These are phyloP conservation scores for Ptilorrhoa leucosticta DNA, from an alignment of 2,113 vertebrate species.

Conservation along the genomic window DNA sequence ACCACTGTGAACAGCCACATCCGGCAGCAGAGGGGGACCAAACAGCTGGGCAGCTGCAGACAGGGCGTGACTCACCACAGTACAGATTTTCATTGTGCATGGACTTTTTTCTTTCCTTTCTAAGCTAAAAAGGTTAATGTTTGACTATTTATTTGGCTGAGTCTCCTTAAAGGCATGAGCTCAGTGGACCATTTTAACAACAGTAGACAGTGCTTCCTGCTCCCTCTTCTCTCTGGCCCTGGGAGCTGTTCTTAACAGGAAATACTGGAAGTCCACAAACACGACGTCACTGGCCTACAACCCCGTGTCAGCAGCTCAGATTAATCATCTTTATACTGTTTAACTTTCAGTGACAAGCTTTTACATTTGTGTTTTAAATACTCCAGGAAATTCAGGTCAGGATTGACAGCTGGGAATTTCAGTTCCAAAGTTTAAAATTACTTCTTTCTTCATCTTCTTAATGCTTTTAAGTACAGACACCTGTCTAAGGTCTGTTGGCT, in stretches of 20 bases:
- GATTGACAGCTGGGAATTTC: not conserved
- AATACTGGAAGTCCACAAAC: not conserved
- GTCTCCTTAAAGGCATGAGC: conserved; percentile 35
- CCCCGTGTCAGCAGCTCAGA: not conserved
- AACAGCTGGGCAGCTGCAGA: not conserved
- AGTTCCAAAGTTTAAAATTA: not conserved
- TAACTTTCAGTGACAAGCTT: conserved; percentile 2
- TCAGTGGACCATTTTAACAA: conserved; percentile 52
- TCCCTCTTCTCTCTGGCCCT: not conserved
- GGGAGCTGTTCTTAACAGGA: conserved; percentile 9
- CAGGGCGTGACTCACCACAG: not conserved
- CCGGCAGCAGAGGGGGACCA: not conserved
- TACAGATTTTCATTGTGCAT: not conserved
- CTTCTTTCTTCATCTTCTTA: not conserved
- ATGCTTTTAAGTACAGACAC: not conserved
- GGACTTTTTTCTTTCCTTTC: not conserved
- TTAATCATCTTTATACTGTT: not conserved
- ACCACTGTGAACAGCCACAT: not conserved
- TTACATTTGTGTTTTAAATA: not conserved
- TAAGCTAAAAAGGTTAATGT: conserved; percentile 14
- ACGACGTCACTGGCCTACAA: not conserved
- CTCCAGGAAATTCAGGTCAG: not conserved
- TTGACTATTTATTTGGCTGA: not conserved
- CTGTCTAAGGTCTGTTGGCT: not conserved
- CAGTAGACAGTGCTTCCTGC: conserved; percentile 16